Conservation (phyloP, 1,140 invertebrate genomes). For the Pteromalus puparum region DNA sequence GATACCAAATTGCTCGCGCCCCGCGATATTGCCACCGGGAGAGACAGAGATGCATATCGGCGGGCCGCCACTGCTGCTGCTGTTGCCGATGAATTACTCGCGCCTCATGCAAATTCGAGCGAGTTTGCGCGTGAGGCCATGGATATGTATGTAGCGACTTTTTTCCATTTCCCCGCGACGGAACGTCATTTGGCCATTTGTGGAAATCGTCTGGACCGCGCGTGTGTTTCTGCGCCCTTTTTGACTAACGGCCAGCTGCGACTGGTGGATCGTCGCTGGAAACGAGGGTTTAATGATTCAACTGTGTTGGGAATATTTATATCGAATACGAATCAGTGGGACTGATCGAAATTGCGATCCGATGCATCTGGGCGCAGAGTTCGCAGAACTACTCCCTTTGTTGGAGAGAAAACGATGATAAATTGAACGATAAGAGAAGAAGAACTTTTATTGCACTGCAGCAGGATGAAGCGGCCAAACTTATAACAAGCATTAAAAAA, state of each 20-base stretch:
- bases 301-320: background rate
- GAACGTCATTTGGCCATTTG: constrained; percentile 9
- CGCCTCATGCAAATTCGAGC: constrained; percentile 20
- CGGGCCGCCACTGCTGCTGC: no score
- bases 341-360: background rate
- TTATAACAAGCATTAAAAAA: background rate
- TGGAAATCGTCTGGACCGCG: background rate
- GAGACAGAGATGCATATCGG: constrained; percentile 8
- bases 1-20: constrained; percentile 20
- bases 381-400: background rate
- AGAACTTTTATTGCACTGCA: background rate
- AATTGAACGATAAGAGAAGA: background rate
- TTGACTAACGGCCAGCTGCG: background rate
- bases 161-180: background rate
- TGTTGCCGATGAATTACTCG: constrained; percentile 1
- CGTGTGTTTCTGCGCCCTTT: background rate
- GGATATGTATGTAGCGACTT: background rate
- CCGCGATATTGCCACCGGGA: background rate
- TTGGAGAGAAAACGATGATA: background rate
- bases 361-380: no score
- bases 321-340: background rate
- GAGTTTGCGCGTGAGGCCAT: background rate
- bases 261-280: background rate
- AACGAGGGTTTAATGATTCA: constrained; percentile 5
- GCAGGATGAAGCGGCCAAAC: background rate